Base-by-base conservation (phyloP, 2,797 vertebrate genomes). In the Hephaestus fuliginosus region DNA sequence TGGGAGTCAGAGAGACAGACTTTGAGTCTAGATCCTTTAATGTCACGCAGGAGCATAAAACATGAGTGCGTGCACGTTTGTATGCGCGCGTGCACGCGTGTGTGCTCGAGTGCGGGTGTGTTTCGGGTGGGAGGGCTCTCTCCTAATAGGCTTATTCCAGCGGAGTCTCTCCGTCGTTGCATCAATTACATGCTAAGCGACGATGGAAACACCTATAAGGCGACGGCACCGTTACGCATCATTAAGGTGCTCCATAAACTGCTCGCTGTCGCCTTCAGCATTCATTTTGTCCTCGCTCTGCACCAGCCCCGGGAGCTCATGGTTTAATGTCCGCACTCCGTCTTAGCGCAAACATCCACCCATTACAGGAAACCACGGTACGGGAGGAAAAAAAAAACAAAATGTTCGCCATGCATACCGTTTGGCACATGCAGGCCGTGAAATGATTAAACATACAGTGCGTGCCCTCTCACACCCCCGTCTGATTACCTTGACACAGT, bases 311-410 rank as follows among this genome's bases (percentile, higher is more conserved):
- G 75, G 76, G 36, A 39, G 63, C 72, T 88, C 76, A 52, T 77
- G 65, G 65, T 89, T 85, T 83, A 82, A 78, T 77, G 87, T 77
- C 84, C 88, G 92, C 90, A 92, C 91, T 85, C 82, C 88, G 74
- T 81, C 76, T 85, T 80, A 84, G 85, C 91, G 83, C 84, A 85
- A 88, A 84, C 84, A 82, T 76, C 85, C 85, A 81, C 56, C 84
- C 83, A 74, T 85, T 76, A 62, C 81, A 58, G 63, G 64, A 87
- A 86, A 78, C 53, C 53, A 57, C 63, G 57, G 74, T 79, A 57
- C 58, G 30, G 30, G 30, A 3, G 30, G 30, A 33, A 5, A 33
- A 33, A 33, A 33, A 33, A 33, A 33, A 2, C 30, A 33, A 33
- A 41, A 65, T n/a, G 52, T 72, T 81, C 78, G 53, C 85, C 89